Percentiles rank a stretch among this genome's conserved stretches.
These are phyloP conservation scores for Epinephelus awoara DNA, from an alignment of 2,797 vertebrate species.

Conservation along the genomic window DNA sequence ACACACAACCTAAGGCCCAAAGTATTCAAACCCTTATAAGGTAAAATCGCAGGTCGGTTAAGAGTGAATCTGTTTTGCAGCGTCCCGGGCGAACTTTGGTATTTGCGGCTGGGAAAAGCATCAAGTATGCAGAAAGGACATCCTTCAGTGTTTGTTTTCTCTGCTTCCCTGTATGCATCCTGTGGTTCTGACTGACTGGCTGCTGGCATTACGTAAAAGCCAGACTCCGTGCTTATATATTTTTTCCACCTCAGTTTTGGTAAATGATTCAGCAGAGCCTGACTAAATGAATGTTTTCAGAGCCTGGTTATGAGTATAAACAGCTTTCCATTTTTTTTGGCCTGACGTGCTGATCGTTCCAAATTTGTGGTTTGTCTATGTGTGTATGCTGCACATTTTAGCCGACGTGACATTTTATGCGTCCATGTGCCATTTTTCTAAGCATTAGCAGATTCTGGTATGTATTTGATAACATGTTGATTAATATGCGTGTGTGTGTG, in stretches of 20 bases:
- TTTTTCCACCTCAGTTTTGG: constrained; percentile 76
- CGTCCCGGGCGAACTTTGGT: constrained; percentile 68
- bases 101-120: constrained; percentile 83
- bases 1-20: constrained; percentile 60
- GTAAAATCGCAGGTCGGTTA: constrained; percentile 77
- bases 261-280: constrained; percentile 81
- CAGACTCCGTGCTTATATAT: constrained; percentile 73
- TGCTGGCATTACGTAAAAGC: constrained; percentile 79
- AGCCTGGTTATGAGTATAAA: constrained; percentile 68
- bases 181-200: constrained; percentile 74
- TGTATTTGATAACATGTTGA: constrained; percentile 18
- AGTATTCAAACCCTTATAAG: constrained; percentile 84
- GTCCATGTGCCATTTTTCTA: constrained; percentile 28
- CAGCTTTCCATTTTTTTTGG: constrained; percentile 53
- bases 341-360: constrained; percentile 40
- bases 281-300: constrained; percentile 74
- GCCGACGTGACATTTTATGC: constrained; percentile 37
- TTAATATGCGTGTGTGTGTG: not conserved
- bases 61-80: constrained; percentile 81
- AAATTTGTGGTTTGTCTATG: constrained; percentile 52
- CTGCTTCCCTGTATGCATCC: constrained; percentile 76
- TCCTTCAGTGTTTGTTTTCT: constrained; percentile 82
- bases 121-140: constrained; percentile 81
- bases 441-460: constrained; percentile 19
- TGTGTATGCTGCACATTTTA: constrained; percentile 47